Evolutionary conservation across 2,113 vertebrate species (phyloP).

Genomic region (Cyprinodon tularosa): DNA sequence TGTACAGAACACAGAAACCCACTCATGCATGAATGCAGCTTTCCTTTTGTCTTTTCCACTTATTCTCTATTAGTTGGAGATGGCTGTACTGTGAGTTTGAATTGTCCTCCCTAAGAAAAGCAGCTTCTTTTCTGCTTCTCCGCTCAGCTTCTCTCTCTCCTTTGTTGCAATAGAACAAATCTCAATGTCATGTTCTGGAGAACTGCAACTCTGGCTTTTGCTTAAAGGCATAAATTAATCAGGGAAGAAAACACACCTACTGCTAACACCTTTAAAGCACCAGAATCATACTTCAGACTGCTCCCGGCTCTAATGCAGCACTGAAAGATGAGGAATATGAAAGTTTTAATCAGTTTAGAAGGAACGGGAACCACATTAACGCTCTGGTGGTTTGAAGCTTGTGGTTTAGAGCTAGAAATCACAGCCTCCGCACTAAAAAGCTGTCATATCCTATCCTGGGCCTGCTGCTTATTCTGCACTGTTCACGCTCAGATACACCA

Average conservation of each 20-base stretch:
- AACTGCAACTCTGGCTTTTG: conserved; percentile 5
- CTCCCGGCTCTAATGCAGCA: conserved; percentile 9
- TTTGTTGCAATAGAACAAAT: conserved; percentile 29
- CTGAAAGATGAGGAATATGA: conserved; percentile 18
- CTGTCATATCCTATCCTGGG: conserved; percentile 36
- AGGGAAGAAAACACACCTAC: conserved; percentile 29
- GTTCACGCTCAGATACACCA: conserved; percentile 24
- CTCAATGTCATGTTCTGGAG: conserved; percentile 31
- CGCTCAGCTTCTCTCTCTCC: conserved; percentile 9
- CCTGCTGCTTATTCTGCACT: conserved; percentile 43
- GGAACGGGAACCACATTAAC: conserved; percentile 35
- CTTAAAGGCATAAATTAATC: conserved; percentile 26
- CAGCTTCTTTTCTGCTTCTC: conserved; percentile 3
- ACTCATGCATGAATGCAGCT: background rate
- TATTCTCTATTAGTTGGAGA: background rate
- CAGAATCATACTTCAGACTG: conserved; percentile 3
- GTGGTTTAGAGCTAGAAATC: conserved; percentile 37
- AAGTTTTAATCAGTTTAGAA: conserved; percentile 40
- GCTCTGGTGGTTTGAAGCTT: conserved; percentile 25
- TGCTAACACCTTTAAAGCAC: conserved; percentile 22
- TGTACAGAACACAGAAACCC: background rate
- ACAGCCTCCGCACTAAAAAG: conserved; percentile 31
- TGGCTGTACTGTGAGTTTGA: conserved; percentile 25
- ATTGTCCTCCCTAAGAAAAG: conserved; percentile 27
- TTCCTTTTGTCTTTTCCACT: background rate